A percentile compares a stretch with the other conserved stretches of the same genome.
Conservation (phyloP, 2,797 vertebrate species). For the Onychomys torridus region DNA sequence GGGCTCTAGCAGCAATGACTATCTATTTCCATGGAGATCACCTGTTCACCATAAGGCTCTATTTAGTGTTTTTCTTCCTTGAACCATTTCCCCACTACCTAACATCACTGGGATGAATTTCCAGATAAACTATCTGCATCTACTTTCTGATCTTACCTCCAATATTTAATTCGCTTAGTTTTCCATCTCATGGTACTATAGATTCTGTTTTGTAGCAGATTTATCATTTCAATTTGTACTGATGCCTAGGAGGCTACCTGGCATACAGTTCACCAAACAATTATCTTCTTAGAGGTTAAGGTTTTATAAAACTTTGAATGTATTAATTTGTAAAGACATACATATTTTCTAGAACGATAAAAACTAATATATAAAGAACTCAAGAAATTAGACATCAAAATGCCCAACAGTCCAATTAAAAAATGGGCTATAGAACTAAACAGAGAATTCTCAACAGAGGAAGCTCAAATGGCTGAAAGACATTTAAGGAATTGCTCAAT, state of each 20-base stretch:
- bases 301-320: not conserved
- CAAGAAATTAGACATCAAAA: too few relatives aligned
- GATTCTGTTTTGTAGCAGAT: not conserved
- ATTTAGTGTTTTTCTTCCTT: not conserved
- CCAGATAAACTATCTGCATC: not conserved
- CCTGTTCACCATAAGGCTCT: not conserved
- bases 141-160: slow-evolving; percentile 1
- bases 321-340: not conserved
- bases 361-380: slow-evolving; percentile 22
- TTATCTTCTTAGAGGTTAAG: not conserved
- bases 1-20: not conserved
- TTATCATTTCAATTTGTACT: not conserved
- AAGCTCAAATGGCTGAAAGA: too few relatives aligned
- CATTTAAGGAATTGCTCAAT: too few relatives aligned
- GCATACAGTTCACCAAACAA: not conserved
- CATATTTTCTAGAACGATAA: not conserved
- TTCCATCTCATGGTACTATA: not conserved
- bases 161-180: not conserved
- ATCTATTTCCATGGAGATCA: not conserved
- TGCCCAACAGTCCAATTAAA: too few relatives aligned
- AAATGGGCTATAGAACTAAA: too few relatives aligned
- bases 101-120: not conserved
- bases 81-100: not conserved
- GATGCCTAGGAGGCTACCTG: not conserved
- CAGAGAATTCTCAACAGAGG: too few relatives aligned